These are phyloP conservation scores for Lethocerus indicus DNA, from an alignment of 1,140 invertebrate species.

Conservation along the genomic window DNA sequence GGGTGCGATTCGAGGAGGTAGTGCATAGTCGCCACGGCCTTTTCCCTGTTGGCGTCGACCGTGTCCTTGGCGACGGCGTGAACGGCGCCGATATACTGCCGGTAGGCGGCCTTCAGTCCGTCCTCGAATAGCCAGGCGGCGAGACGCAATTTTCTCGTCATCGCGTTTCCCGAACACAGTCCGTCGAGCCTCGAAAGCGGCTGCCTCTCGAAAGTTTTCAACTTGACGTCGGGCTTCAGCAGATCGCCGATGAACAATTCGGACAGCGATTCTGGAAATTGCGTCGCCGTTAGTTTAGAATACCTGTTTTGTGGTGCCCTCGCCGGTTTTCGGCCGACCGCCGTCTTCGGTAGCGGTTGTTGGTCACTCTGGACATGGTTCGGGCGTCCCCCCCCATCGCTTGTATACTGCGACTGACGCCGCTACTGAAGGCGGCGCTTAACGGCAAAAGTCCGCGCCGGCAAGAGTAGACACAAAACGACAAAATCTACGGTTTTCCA, in stretches of 20 bases:
- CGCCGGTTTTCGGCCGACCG: too few species aligned
- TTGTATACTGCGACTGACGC: too few species aligned
- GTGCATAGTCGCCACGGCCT: slow-evolving; percentile 58
- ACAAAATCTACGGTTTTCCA: too few species aligned
- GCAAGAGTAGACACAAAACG: too few species aligned
- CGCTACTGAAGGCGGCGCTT: too few species aligned
- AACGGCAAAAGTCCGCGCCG: too few species aligned
- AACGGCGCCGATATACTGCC: slow-evolving; percentile 45
- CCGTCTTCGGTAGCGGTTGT: too few species aligned
- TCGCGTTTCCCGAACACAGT: slow-evolving; percentile 21
- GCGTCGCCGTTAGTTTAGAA: too few species aligned
- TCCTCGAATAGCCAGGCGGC: slow-evolving; percentile 64
- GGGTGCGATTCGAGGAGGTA: slow-evolving; percentile 65
- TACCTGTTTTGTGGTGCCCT: too few species aligned
- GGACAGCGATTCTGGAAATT: slow-evolving; percentile 42
- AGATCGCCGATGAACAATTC: slow-evolving; percentile 64
- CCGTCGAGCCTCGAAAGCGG: slow-evolving; percentile 23
- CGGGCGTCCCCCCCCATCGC: too few species aligned
- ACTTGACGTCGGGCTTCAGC: slow-evolving; percentile 49
- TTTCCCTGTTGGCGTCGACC: slow-evolving; percentile 63
- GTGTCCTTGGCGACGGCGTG: slow-evolving; percentile 44
- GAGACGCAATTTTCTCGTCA: slow-evolving; percentile 28
- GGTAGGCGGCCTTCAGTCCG: slow-evolving; percentile 59
- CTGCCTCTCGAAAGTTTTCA: slow-evolving; percentile 55
- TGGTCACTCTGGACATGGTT: too few species aligned